Conservation (phyloP, 2,888 invertebrate genomes). For the Clusia tigrina region DNA sequence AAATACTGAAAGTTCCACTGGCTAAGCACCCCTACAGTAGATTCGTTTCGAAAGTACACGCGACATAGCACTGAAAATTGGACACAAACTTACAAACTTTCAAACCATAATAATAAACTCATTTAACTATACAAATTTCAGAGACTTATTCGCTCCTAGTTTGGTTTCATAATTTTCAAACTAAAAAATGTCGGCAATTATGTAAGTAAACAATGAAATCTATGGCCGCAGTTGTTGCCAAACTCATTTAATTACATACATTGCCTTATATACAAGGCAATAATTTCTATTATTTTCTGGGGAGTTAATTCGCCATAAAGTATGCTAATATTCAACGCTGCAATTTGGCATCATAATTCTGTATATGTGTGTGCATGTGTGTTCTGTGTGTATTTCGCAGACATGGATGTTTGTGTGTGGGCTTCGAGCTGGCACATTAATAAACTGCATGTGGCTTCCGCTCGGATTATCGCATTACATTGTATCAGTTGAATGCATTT, state of each 20-base stretch:
- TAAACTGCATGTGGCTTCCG: slow-evolving; percentile 8
- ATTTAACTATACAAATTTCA: neutral
- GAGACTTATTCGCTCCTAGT: neutral
- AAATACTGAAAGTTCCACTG: too few species aligned
- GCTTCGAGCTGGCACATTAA: neutral
- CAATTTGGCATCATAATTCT: neutral
- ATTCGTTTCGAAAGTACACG: too few species aligned
- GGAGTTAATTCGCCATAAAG: neutral
- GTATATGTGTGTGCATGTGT: neutral
- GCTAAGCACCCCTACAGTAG: too few species aligned
- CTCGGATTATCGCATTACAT: slow-evolving; percentile 11
- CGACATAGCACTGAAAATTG: too few species aligned
- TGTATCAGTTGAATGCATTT: slow-evolving; percentile 4
- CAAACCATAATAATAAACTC: too few species aligned
- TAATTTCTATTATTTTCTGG: neutral
- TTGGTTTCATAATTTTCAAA: neutral
- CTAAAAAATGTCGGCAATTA: neutral
- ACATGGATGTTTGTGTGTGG: neutral
- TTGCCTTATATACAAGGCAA: neutral
- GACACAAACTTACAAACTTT: too few species aligned
- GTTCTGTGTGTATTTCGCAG: too few species aligned
- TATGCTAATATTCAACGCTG: neutral
- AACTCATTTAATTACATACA: neutral
- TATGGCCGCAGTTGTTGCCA: neutral
- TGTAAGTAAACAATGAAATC: neutral